A percentile compares a stretch with the other conserved stretches of the same genome.
Evolutionary conservation across 2,113 vertebrate species (phyloP).

Genomic region (Neodon shergylaensis): DNA sequence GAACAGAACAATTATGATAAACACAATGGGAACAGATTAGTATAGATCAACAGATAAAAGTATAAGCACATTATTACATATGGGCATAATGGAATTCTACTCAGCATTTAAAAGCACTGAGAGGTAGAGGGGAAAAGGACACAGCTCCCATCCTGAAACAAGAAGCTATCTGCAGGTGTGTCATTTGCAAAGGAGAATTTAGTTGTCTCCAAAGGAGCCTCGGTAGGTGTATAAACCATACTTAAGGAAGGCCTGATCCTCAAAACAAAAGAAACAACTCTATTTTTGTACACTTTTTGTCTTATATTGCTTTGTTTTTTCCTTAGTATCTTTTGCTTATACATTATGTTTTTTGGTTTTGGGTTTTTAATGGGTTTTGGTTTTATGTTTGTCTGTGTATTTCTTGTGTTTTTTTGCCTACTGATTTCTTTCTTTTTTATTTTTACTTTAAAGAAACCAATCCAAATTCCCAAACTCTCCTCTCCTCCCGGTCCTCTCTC

Average conservation of each 20-base stretch:
- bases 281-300: neutral
- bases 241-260: neutral
- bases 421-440: neutral
- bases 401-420: neutral
- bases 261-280: neutral
- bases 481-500: too few species aligned
- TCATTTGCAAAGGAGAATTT: neutral
- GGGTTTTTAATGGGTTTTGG: neutral
- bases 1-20: neutral
- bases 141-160: neutral
- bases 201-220: neutral
- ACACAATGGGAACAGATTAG: neutral
- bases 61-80: neutral
- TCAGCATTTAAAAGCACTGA: neutral
- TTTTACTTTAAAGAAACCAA: too few species aligned
- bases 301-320: neutral
- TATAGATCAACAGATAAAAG: neutral
- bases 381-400: neutral
- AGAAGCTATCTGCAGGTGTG: neutral
- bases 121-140: too few species aligned
- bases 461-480: too few species aligned
- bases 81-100: neutral
- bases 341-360: neutral
- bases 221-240: neutral
- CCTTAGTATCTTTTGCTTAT: neutral